Conservation (phyloP, 1,140 invertebrate species). For the Dendrolimus kikuchii region DNA sequence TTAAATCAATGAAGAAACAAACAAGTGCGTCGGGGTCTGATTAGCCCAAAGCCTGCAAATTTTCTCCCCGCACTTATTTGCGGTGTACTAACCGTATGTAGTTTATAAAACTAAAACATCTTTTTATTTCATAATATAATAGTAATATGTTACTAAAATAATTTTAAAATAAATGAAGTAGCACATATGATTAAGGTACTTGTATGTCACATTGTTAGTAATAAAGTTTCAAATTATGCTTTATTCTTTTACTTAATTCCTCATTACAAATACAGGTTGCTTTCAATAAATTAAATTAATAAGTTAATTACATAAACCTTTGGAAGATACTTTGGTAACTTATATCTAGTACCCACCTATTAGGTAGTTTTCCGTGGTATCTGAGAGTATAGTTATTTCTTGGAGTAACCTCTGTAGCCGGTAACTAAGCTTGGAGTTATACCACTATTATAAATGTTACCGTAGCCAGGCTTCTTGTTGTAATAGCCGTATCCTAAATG, state of each 20-base stretch:
- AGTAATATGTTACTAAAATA: conserved; percentile 6
- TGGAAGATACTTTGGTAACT: conserved; percentile 39
- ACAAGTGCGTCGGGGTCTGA: conserved; percentile 66
- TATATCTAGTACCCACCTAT: conserved; percentile 10
- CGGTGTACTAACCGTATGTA: too few species aligned
- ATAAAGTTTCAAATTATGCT: conserved; percentile 36
- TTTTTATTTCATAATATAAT: neutral
- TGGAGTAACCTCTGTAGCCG: conserved; percentile 58
- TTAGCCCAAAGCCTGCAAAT: conserved; percentile 22
- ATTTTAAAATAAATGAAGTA: conserved; percentile 37
- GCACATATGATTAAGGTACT: conserved; percentile 39
- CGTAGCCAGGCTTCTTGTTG: conserved; percentile 29
- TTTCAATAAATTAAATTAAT: conserved; percentile 1
- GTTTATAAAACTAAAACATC: neutral
- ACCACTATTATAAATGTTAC: conserved; percentile 50
- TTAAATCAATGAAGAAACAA: conserved; percentile 78
- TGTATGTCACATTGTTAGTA: conserved; percentile 59
- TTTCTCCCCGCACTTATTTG: conserved; percentile 13
- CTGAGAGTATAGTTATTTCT: conserved; percentile 22
- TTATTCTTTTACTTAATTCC: conserved; percentile 1
- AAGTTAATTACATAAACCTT: conserved; percentile 19
- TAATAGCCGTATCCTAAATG: conserved; percentile 61
- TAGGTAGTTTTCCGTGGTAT: too few species aligned
- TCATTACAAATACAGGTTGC: conserved; percentile 1
- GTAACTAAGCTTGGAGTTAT: conserved; percentile 56